Evolutionary conservation across 2,113 vertebrate genomes (phyloP).

Genomic region (Micromys minutus): DNA sequence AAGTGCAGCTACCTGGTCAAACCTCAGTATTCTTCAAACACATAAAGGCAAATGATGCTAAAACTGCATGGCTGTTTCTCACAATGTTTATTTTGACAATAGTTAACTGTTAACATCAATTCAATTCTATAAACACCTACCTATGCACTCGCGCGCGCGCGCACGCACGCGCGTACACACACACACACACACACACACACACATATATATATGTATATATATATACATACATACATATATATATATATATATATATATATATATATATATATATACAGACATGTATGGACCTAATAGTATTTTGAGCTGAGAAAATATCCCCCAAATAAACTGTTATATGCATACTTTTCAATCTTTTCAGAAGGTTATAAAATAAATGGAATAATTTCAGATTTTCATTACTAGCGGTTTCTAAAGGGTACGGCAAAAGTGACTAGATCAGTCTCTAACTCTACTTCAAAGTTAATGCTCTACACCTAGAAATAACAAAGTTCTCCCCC

Average conservation of each 20-base stretch:
- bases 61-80: not conserved
- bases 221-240: no score
- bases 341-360: not conserved
- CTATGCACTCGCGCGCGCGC: not conserved
- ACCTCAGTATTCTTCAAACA: not conserved
- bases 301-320: not conserved
- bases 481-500: not conserved
- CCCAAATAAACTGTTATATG: not conserved
- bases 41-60: not conserved
- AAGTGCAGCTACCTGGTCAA: not conserved
- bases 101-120: not conserved
- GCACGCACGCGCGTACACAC: no score
- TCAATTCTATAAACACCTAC: not conserved
- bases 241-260: no score
- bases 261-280: not conserved
- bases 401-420: not conserved
- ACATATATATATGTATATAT: no score
- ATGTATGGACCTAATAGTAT: not conserved
- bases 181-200: no score
- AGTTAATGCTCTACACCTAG: conserved; percentile 50
- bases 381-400: conserved; percentile 44
- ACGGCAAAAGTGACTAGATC: not conserved
- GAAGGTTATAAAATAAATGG: conserved; percentile 22
- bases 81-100: not conserved
- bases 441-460: not conserved